Base-by-base conservation (phyloP, 2,888 invertebrate species). In the Amblyteles armatorius region DNA sequence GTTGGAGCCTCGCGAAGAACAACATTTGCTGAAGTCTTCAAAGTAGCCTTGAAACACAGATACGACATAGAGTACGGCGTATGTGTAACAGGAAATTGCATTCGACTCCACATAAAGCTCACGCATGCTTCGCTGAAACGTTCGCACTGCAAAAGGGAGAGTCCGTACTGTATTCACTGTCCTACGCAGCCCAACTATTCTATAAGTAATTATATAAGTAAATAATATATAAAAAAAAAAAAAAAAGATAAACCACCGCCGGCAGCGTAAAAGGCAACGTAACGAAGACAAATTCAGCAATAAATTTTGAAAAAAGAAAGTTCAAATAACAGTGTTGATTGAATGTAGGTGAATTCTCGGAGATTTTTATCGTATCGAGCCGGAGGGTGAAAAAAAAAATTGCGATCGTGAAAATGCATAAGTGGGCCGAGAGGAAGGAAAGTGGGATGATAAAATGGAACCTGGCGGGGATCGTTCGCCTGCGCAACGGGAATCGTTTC, bases 401-500 rank as follows among this genome's bases (percentile, higher is more conserved):
- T 3, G 2, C 65, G 36, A 7, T 19, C n/a, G 65, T 40, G 33
- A 67, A 67, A 19, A 40, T 26, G 57, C 33, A 50, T n/a, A 78
- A 44, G 55, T 22, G 26, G n/a, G 11, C 3, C 40, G 40, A 11
- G 48, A 50, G 52, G n/a, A 52, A 36, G 29, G 77, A 16, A 50
- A 57, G 50, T 68, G 48, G 26, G 36, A 40, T 9, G 69, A n/a
- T 7, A 50, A 50, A 69, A 69, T 22, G 22, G 60, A 63, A 16
- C 16, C 33, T 19, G 19, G n/a, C 36, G 73, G 52, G 60, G 67
- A 67, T 40, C 67, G 40, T 40, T 67, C 67, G 44, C 52, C 48
- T n/a, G 50, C 48, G 76, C 26, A 67, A 78, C 65, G 77, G 71
- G 72, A 44, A 72, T 78, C 77, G 78, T 82, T 82, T 82, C 65